Percentiles rank a stretch among this genome's conserved stretches.
phyloP scores from a whole-genome alignment of 92 coral and sea anemone species.

The Parazoanthus darwini region DNA sequence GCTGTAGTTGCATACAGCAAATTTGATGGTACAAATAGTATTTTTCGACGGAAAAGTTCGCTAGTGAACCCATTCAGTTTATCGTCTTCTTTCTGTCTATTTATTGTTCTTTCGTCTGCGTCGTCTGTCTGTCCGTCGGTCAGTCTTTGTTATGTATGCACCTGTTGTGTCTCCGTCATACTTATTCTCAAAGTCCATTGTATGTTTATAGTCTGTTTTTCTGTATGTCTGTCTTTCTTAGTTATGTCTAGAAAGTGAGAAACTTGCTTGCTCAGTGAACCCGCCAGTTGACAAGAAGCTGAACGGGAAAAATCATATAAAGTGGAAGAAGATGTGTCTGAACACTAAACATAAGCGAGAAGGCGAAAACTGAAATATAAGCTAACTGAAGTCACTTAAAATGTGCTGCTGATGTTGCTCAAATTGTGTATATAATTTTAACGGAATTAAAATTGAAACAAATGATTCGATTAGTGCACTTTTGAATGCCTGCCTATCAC shows the following conservation, averaged over 20 bases:
- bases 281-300: neutral
- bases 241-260: neutral
- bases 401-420: neutral
- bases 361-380: no score
- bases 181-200: no score
- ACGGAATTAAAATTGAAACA: neutral
- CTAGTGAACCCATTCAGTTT: no score
- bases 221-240: neutral
- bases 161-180: no score
- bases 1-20: no score
- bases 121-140: no score
- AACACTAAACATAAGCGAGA: neutral
- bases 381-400: neutral
- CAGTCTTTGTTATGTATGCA: no score
- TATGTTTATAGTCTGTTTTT: no score
- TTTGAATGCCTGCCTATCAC: neutral
- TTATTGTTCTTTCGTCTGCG: no score
- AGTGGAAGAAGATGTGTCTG: neutral
- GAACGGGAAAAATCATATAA: neutral
- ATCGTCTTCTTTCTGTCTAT: no score
- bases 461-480: neutral
- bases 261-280: neutral
- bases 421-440: conserved; percentile 7
- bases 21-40: no score
- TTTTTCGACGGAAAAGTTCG: no score